Evolutionary conservation across 2,888 invertebrate genomes (phyloP), one percentile per base, ranked within the genome.

Genomic region (Drosophila atripex): DNA sequence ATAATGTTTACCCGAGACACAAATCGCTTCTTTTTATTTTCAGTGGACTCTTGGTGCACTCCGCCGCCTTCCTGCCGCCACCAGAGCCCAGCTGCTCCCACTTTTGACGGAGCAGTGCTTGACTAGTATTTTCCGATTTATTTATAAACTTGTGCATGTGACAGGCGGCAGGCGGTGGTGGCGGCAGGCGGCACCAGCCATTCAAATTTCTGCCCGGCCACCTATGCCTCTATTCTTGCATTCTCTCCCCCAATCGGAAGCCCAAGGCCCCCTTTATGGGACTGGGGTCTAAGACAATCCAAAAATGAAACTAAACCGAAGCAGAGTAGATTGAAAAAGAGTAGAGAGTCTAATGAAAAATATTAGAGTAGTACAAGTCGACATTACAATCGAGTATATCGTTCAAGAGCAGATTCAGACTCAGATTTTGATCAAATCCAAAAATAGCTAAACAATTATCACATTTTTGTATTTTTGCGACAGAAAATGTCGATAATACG

Each of bases 81-180:
- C 39, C 30, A 18, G 28, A n/a, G 21, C 32, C 23, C 35, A 16
- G 12, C 14, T 38, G 21, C 30, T 30, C 56, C 43, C 18, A 46
- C 25, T 50, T 46, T 39, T 49, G 57, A 45, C 50, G 60, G 50
- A 38, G 43, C 51, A 45, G 63, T 28, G 28, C 69, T 72, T 61
- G 68, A 83, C 64, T 71, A 80, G 75, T 83, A 77, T 70, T 72
- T 78, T 69, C 68, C 66, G 53, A 69, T 75, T 80, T 80, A 80
- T 80, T 80, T 80, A 84, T 80, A 80, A 77, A 73, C 77, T 74
- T 56, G 54, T 21, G 45, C 38, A 49, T 80, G 64, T 59, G 84
- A 71, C 63, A 71, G 66, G 45, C 55, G 61, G 32, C 32, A 12
- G 11, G 38, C 38, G 38, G 16, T 14, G 50, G 45, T 35, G 32